A percentile compares a stretch with the other conserved stretches of the same genome.
These are phyloP conservation scores for Panorpa germanica DNA, from an alignment of 2,888 invertebrate species.

Conservation along the genomic window DNA sequence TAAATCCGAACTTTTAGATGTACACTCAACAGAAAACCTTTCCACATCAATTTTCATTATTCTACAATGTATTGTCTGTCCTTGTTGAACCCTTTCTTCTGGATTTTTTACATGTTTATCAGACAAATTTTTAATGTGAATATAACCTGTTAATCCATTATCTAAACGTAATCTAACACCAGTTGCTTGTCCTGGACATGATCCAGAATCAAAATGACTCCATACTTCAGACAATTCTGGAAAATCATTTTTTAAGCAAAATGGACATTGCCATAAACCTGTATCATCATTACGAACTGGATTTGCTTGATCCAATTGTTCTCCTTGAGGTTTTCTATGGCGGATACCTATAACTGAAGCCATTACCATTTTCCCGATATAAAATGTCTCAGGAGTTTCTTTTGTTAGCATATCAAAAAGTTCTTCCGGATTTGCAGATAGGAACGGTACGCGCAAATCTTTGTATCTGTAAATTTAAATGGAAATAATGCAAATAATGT, in stretches of 20 bases:
- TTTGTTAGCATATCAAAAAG: slow-evolving; percentile 90
- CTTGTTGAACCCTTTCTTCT: slow-evolving; percentile 71
- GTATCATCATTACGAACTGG: slow-evolving; percentile 89
- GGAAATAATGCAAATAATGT: too few species aligned
- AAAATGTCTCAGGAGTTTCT: slow-evolving; percentile 88
- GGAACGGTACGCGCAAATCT: slow-evolving; percentile 63
- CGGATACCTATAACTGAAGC: slow-evolving; percentile 67
- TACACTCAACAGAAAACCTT: slow-evolving; percentile 81
- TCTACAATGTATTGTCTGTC: slow-evolving; percentile 71
- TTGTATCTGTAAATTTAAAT: too few species aligned
- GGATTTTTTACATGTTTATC: slow-evolving; percentile 88
- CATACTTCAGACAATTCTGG: slow-evolving; percentile 93
- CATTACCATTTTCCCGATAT: slow-evolving; percentile 69
- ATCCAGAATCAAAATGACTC: slow-evolving; percentile 94
- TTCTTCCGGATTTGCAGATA: slow-evolving; percentile 68
- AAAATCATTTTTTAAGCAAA: slow-evolving; percentile 90
- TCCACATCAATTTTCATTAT: slow-evolving; percentile 94
- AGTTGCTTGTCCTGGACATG: slow-evolving; percentile 89
- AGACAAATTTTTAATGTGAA: slow-evolving; percentile 83
- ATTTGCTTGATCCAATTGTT: slow-evolving; percentile 89
- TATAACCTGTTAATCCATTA: slow-evolving; percentile 83
- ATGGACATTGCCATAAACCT: slow-evolving; percentile 93
- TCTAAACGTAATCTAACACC: slow-evolving; percentile 81
- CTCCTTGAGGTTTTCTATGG: slow-evolving; percentile 76
- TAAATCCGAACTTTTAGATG: slow-evolving; percentile 83